These are phyloP conservation scores for Malurus cyaneus DNA, from an alignment of 2,113 vertebrate species.

Conservation along the genomic window DNA sequence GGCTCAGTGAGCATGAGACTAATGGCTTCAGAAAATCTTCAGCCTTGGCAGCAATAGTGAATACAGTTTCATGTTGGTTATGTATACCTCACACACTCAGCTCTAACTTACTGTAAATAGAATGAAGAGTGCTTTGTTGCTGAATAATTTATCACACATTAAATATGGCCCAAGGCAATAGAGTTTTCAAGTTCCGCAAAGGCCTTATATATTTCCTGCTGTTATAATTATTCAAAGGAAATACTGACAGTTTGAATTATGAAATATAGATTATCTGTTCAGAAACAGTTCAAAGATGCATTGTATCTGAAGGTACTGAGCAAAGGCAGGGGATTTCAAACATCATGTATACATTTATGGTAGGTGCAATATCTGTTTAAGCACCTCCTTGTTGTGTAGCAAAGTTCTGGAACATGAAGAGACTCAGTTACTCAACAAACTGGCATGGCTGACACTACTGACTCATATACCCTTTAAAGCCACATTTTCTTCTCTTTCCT, in stretches of 20 bases:
- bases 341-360: not conserved
- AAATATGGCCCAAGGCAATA: conserved; percentile 66
- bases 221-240: conserved; percentile 69
- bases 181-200: conserved; percentile 66
- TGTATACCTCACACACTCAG: conserved; percentile 50
- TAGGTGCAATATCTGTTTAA: not conserved
- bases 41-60: not conserved
- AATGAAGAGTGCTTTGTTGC: conserved; percentile 54
- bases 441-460: not conserved
- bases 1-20: not conserved
- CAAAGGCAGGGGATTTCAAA: not conserved
- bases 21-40: conserved; percentile 39
- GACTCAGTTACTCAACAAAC: not conserved
- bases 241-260: conserved; percentile 65
- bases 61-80: conserved; percentile 35
- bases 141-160: conserved; percentile 78
- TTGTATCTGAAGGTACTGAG: not conserved
- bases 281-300: conserved; percentile 20
- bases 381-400: not conserved
- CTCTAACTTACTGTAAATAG: conserved; percentile 71
- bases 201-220: conserved; percentile 54
- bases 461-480: not conserved
- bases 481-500: not conserved
- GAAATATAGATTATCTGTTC: conserved; percentile 71
- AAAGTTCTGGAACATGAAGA: not conserved